These are phyloP conservation scores for Lathronympha strigana DNA, from an alignment of 2,888 invertebrate species.

Conservation along the genomic window DNA sequence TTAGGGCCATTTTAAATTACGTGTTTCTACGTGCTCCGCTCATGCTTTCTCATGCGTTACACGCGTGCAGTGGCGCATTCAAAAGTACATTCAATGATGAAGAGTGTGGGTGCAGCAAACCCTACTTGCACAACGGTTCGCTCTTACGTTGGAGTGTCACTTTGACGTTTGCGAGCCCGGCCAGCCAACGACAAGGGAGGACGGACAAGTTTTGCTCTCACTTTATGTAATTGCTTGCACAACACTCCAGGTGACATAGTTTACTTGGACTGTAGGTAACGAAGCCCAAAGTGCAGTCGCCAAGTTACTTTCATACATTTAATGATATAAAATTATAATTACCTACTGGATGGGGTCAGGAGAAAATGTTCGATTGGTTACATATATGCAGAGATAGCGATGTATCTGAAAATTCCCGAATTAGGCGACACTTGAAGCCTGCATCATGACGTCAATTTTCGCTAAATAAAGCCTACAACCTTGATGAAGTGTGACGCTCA, in stretches of 20 bases:
- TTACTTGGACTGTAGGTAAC: conserved; percentile 53
- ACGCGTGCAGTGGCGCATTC: conserved; percentile 13
- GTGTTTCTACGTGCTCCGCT: conserved; percentile 9
- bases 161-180: conserved; percentile 29
- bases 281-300: conserved; percentile 18
- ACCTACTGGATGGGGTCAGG: background rate
- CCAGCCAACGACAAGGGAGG: conserved; percentile 40
- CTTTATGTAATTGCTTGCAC: conserved; percentile 60
- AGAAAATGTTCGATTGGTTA: background rate
- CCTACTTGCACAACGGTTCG: conserved; percentile 43
- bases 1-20: conserved; percentile 33
- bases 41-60: conserved; percentile 14
- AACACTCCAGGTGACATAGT: conserved; percentile 59
- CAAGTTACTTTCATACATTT: conserved; percentile 5
- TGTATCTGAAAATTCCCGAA: background rate
- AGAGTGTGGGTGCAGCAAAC: conserved; percentile 44
- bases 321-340: background rate
- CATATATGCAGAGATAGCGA: background rate
- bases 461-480: conserved; percentile 21
- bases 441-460: conserved; percentile 21
- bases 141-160: conserved; percentile 41
- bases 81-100: conserved; percentile 39
- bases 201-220: conserved; percentile 51
- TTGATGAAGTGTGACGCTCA: conserved; percentile 21
- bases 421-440: background rate